These are phyloP conservation scores for Clupea harengus DNA, from an alignment of 2,113 vertebrate species.

Conservation along the genomic window DNA sequence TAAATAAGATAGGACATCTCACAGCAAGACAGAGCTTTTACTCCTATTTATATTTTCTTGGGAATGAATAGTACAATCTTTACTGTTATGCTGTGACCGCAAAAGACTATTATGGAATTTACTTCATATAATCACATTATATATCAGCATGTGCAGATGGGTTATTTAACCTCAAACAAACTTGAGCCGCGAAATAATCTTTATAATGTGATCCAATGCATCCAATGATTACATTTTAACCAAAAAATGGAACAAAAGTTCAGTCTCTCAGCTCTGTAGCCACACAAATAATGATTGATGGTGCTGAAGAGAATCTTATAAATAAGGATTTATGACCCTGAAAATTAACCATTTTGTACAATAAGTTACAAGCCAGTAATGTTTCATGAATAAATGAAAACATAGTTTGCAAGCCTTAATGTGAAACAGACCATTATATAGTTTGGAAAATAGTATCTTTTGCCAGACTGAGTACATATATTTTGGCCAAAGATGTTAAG, in stretches of 20 bases:
- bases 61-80: conserved; percentile 33
- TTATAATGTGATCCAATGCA: not conserved
- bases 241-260: not conserved
- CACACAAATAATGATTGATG: not conserved
- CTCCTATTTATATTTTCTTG: not conserved
- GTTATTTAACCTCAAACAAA: not conserved
- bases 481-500: not conserved
- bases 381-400: not conserved
- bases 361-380: not conserved
- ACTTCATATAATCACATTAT: conserved; percentile 28
- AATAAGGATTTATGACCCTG: not conserved
- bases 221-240: no score
- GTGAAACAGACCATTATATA: no score
- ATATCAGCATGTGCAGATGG: not conserved
- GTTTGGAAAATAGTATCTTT: not conserved
- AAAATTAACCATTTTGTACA: not conserved
- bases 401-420: not conserved
- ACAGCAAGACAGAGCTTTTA: not conserved
- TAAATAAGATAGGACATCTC: conserved; percentile 23
- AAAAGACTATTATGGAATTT: conserved; percentile 6
- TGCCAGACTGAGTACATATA: not conserved
- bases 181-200: not conserved
- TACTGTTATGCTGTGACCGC: conserved; percentile 34
- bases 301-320: not conserved
- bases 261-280: not conserved